phyloP scores from a whole-genome alignment of 1,140 invertebrate genomes.

The Globodera rostochiensis region DNA sequence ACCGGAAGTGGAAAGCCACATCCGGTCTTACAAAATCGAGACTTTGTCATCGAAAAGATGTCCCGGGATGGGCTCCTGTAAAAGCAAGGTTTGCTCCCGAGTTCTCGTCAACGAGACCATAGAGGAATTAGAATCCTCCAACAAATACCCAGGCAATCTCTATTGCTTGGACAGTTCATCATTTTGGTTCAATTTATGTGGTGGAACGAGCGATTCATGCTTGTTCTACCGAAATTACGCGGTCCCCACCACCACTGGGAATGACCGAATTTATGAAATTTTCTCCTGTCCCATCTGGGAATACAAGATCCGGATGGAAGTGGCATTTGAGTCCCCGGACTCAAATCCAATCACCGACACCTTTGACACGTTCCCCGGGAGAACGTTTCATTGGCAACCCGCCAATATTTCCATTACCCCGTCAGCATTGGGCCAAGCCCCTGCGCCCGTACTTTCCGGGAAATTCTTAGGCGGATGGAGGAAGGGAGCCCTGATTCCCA shows the following conservation, averaged over 20 bases:
- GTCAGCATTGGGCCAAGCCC: not conserved
- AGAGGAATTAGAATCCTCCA: not conserved
- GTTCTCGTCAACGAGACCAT: not conserved
- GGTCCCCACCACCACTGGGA: not conserved
- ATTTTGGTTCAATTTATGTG: not conserved
- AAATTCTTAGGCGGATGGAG: not conserved
- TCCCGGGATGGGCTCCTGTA: not conserved
- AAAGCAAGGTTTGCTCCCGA: not conserved
- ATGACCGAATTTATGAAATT: not conserved
- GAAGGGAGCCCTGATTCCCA: not conserved
- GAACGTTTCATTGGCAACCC: not conserved
- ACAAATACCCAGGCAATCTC: not conserved
- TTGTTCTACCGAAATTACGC: not conserved
- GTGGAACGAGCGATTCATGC: not conserved
- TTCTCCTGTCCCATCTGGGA: slow-evolving; percentile 1
- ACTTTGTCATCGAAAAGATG: not conserved
- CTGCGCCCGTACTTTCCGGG: not conserved
- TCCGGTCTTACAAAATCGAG: not conserved
- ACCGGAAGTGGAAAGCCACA: not conserved
- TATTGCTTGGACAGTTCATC: not conserved
- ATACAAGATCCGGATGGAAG: not conserved
- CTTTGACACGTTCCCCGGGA: not conserved
- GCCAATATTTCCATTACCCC: not conserved
- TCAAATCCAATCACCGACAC: no score
- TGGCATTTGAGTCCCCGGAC: not conserved